phyloP scores from a whole-genome alignment of 1,140 invertebrate genomes.

The Gryllus bimaculatus region DNA sequence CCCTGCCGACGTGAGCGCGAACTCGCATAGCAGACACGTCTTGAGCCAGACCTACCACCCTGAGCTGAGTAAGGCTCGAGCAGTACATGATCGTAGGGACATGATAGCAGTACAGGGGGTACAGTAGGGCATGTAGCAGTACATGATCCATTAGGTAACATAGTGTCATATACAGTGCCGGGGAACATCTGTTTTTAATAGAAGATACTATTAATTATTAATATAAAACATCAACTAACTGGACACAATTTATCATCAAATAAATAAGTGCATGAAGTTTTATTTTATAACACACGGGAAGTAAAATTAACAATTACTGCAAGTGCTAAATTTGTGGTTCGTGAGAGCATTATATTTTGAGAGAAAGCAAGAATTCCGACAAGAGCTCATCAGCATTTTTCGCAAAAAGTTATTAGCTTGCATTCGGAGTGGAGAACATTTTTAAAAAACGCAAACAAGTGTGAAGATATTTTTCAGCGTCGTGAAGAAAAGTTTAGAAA shows the following conservation, averaged over 20 bases:
- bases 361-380: slow-evolving; percentile 12
- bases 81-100: too few species aligned
- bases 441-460: not conserved
- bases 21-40: too few species aligned
- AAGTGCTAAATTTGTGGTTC: too few species aligned
- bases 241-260: not conserved
- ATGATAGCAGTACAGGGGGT: too few species aligned
- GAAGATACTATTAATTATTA: not conserved
- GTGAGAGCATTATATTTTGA: not conserved
- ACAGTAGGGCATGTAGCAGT: too few species aligned
- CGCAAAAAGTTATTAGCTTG: not conserved
- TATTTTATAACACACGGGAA: too few species aligned
- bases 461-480: not conserved
- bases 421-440: not conserved
- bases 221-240: slow-evolving; percentile 7
- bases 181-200: not conserved
- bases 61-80: too few species aligned
- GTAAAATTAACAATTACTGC: too few species aligned
- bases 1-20: too few species aligned
- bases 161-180: not conserved
- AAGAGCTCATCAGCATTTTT: not conserved
- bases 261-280: not conserved
- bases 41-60: too few species aligned
- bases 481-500: not conserved
- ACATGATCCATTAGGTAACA: too few species aligned